These are phyloP conservation scores for Melieria crassipennis DNA, from an alignment of 2,888 invertebrate species.

Conservation along the genomic window DNA sequence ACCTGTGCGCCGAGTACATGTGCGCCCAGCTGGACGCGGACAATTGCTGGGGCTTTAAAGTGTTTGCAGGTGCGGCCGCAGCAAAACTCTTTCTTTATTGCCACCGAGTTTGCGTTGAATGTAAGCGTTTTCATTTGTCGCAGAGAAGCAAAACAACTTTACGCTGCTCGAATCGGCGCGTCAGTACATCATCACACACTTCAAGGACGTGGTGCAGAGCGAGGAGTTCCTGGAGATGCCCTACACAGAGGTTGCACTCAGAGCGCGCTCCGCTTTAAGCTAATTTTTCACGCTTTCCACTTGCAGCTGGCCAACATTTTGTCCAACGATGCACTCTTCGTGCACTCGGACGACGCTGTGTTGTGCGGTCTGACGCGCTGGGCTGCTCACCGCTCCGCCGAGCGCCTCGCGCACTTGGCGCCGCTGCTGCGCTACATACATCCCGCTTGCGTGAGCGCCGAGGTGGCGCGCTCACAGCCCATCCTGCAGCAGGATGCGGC, in stretches of 20 bases:
- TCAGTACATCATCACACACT: constrained; percentile 49
- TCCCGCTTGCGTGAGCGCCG: constrained; percentile 51
- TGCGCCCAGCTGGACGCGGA: constrained; percentile 44
- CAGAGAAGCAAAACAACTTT: constrained; percentile 49
- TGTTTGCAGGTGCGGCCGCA: constrained; percentile 45
- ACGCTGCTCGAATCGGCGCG: constrained; percentile 47
- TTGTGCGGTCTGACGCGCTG: constrained; percentile 50
- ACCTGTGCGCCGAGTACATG: constrained; percentile 48
- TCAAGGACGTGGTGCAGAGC: constrained; percentile 49
- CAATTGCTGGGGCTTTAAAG: constrained; percentile 51
- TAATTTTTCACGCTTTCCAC: background rate
- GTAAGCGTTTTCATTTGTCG: constrained; percentile 11
- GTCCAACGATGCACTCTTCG: constrained; percentile 48
- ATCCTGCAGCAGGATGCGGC: constrained; percentile 44
- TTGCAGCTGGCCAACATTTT: constrained; percentile 47
- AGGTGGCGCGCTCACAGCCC: constrained; percentile 44
- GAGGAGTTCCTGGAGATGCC: constrained; percentile 52
- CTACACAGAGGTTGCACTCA: constrained; percentile 48
- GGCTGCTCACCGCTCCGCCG: constrained; percentile 45
- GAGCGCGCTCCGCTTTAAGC: background rate
- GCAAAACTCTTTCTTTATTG: background rate
- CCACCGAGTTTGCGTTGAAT: background rate
- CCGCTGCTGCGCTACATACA: constrained; percentile 48
- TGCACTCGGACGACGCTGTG: constrained; percentile 52
- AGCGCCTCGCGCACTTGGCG: constrained; percentile 44